Conservation (phyloP, 2,113 vertebrate species). For the Nothobranchius kuhntae region DNA sequence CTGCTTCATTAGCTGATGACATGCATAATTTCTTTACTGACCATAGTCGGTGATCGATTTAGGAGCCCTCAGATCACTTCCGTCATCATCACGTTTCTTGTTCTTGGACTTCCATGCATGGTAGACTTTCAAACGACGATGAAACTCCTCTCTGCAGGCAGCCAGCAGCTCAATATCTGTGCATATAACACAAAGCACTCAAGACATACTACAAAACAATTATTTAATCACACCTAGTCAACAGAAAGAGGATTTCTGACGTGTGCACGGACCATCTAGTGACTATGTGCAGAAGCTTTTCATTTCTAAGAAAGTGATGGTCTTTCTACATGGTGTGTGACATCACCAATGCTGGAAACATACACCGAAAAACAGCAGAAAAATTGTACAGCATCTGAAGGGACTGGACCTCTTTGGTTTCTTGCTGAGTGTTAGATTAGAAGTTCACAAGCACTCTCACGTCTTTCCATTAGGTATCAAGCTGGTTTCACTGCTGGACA, state of each 20-base stretch:
- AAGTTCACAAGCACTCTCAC: not conserved
- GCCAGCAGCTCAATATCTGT: constrained; percentile 95
- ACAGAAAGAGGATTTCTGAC: too few relatives aligned
- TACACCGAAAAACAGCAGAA: not conserved
- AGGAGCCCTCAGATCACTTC: constrained; percentile 89
- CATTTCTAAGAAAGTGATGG: too few relatives aligned
- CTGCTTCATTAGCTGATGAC: too few relatives aligned
- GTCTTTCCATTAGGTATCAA: not conserved
- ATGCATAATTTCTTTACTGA: constrained; percentile 64
- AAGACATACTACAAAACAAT: not conserved
- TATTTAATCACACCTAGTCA: too few relatives aligned
- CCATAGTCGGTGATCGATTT: constrained; percentile 97
- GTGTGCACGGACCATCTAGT: too few relatives aligned
- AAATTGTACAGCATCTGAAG: not conserved
- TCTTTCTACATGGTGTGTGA: not conserved
- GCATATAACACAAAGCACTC: constrained; percentile 11
- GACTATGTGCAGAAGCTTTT: too few relatives aligned
- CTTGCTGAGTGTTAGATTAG: constrained; percentile 4
- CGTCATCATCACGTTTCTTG: constrained; percentile 91
- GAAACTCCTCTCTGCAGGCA: constrained; percentile 97
- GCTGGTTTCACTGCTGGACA: not conserved
- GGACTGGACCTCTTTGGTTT: not conserved
- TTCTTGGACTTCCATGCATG: constrained; percentile 99
- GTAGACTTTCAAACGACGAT: constrained; percentile 96
- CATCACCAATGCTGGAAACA: not conserved